Percentiles rank a stretch among this genome's conserved stretches.
These are phyloP conservation scores for Rhadinocentrus ornatus DNA, from an alignment of 2,797 vertebrate genomes.

Conservation along the genomic window DNA sequence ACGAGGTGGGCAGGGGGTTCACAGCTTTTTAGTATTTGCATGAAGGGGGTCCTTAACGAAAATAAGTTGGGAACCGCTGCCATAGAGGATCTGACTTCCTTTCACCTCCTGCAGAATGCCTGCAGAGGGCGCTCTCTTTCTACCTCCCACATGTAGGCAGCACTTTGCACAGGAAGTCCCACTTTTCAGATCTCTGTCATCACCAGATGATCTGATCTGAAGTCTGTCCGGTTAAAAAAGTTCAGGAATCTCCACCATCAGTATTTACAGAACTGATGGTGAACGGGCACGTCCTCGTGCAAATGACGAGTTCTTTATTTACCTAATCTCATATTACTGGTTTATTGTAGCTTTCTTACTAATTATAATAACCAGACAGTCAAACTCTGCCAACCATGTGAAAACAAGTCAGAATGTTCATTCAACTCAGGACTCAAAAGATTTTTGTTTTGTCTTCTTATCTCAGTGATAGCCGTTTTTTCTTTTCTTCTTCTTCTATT, in stretches of 20 bases:
- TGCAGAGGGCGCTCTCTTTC: slow-evolving; percentile 43
- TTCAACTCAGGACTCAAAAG: too few relatives aligned
- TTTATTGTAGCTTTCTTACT: neutral
- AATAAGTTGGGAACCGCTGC: too few relatives aligned
- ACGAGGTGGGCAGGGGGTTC: too few relatives aligned
- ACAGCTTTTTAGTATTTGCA: too few relatives aligned
- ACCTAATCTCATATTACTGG: neutral
- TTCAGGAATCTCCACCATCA: slow-evolving; percentile 8
- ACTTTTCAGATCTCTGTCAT: neutral
- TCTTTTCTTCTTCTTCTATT: too few relatives aligned
- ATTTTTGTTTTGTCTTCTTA: too few relatives aligned
- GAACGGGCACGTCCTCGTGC: neutral
- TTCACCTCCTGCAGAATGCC: slow-evolving; percentile 33
- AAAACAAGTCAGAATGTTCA: too few relatives aligned
- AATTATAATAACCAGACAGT: neutral
- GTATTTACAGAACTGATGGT: neutral
- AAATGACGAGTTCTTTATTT: neutral
- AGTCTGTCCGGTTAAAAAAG: neutral
- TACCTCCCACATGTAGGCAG: slow-evolving; percentile 19
- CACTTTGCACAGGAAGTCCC: slow-evolving; percentile 11
- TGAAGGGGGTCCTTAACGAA: too few relatives aligned
- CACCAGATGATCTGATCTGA: neutral
- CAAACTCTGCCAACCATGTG: too few relatives aligned
- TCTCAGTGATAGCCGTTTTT: too few relatives aligned
- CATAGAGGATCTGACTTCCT: slow-evolving; percentile 23